Percentiles rank a stretch among this genome's conserved stretches.
Evolutionary conservation across 1,140 invertebrate genomes (phyloP).

Genomic region (Drosophila kanapiae): DNA sequence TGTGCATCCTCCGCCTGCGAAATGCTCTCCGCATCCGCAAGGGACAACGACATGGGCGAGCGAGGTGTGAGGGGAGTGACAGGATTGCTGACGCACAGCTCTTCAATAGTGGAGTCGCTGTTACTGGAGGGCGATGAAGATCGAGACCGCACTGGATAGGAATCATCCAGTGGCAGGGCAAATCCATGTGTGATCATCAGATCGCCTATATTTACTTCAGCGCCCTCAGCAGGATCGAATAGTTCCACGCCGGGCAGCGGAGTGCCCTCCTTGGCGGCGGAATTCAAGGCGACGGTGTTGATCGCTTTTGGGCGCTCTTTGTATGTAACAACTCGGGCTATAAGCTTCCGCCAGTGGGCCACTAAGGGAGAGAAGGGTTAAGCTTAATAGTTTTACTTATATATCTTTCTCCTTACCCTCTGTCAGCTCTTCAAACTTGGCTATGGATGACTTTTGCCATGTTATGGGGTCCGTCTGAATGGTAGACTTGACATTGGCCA

Average conservation of each 20-base stretch:
- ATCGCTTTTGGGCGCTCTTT: slow-evolving; percentile 86
- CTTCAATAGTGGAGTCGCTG: slow-evolving; percentile 73
- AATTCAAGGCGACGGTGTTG: slow-evolving; percentile 54
- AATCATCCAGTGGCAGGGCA: slow-evolving; percentile 69
- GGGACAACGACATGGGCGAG: slow-evolving; percentile 67
- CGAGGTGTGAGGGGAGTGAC: slow-evolving; percentile 54
- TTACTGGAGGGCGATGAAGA: slow-evolving; percentile 65
- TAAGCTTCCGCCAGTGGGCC: slow-evolving; percentile 89
- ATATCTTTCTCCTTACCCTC: slow-evolving; percentile 80
- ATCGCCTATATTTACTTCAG: slow-evolving; percentile 76
- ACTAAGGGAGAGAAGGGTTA: slow-evolving; percentile 49
- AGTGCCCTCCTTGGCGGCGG: slow-evolving; percentile 87
- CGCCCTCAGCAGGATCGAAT: slow-evolving; percentile 86
- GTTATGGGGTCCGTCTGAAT: slow-evolving; percentile 71
- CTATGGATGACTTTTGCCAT: slow-evolving; percentile 90
- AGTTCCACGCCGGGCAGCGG: slow-evolving; percentile 89
- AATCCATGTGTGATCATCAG: slow-evolving; percentile 75
- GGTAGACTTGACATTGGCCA: slow-evolving; percentile 89
- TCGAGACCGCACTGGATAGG: slow-evolving; percentile 67
- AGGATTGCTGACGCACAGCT: slow-evolving; percentile 57
- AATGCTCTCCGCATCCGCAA: slow-evolving; percentile 52
- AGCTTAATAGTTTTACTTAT: neutral
- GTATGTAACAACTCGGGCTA: slow-evolving; percentile 89
- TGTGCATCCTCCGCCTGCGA: slow-evolving; percentile 59
- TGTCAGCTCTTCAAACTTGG: slow-evolving; percentile 90